Conservation (phyloP, 2,113 vertebrate genomes). For the Peromyscus maniculatus region DNA sequence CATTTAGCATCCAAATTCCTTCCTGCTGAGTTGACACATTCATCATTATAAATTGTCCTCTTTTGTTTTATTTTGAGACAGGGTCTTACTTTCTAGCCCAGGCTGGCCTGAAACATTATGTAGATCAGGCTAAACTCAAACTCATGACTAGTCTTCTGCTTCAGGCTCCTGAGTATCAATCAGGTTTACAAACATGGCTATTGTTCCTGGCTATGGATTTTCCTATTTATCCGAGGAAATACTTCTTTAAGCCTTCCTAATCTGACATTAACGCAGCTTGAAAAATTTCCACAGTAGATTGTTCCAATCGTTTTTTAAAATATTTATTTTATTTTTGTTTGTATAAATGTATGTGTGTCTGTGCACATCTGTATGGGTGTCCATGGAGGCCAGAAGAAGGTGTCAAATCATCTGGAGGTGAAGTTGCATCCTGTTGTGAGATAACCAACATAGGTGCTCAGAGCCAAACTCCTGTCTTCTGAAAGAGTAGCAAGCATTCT, state of each 20-base stretch:
- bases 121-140: neutral
- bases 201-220: neutral
- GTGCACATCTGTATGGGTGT: neutral
- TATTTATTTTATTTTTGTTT: neutral
- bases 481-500: neutral
- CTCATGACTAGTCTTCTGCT: neutral
- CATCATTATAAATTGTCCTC: slow-evolving; percentile 21
- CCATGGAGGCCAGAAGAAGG: neutral
- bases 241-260: slow-evolving; percentile 37
- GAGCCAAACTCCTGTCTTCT: neutral
- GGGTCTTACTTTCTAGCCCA: neutral
- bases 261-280: slow-evolving; percentile 23
- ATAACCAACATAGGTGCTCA: neutral
- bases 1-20: slow-evolving; percentile 8
- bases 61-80: neutral
- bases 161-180: neutral
- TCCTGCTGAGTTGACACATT: slow-evolving; percentile 15
- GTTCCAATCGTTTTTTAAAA: neutral
- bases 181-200: neutral
- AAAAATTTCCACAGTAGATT: slow-evolving; percentile 35
- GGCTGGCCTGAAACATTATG: neutral
- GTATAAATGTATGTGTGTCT: neutral
- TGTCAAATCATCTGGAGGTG: neutral
- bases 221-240: slow-evolving; percentile 8
- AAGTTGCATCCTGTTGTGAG: neutral